Base-by-base conservation (phyloP, 2,888 invertebrate species). In the Dynastes maya region DNA sequence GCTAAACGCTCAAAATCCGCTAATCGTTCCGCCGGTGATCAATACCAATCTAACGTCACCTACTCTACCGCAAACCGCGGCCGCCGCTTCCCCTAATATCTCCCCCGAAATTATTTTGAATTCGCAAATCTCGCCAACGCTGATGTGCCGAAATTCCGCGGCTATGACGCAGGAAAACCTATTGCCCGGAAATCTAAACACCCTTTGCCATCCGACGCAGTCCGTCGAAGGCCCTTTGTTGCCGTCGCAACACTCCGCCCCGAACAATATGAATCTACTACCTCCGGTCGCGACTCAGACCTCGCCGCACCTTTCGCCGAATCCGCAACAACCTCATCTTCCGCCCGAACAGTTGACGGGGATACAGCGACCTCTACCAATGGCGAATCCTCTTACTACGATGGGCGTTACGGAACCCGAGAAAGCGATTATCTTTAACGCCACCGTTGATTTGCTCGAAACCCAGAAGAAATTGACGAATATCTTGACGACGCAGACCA, bases 381-480 rank as follows among this genome's bases (percentile, higher is more conserved):
- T 63, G 13, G 11, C 67, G 27, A 78, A 58, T 37, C 22, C 58
- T 6, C 65, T 79, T 22, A 71, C 61, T 22, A 71, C 61, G 1
- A 72, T 80, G 32, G 51, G 53, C 2, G 80, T 80, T 64, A 90
- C 91, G 1, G 91, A 92, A 40, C 92, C 93, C 40, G 93, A 93
- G 83, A 94, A 95, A 82, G 93, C 93, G n/a, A 94, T 95, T 91
- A 91, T 95, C 64, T 90, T 95, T 76, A 94, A 93, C 86, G 95
- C 95, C 5, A 93, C 94, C 0, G 94, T 92, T 0, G 94, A 94
- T 88, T 92, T 93, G 83, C 90, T 94, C 13, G 92, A 93, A 67
- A 93, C 93, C 0, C 91, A 91, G 89, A 92, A 89, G 91, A 84
- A 92, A 91, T 84, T 91, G 90, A 89, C 89, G 2, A 80, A 82